These are phyloP conservation scores for Acleris laterana DNA, from an alignment of 2,888 invertebrate genomes.

Conservation along the genomic window DNA sequence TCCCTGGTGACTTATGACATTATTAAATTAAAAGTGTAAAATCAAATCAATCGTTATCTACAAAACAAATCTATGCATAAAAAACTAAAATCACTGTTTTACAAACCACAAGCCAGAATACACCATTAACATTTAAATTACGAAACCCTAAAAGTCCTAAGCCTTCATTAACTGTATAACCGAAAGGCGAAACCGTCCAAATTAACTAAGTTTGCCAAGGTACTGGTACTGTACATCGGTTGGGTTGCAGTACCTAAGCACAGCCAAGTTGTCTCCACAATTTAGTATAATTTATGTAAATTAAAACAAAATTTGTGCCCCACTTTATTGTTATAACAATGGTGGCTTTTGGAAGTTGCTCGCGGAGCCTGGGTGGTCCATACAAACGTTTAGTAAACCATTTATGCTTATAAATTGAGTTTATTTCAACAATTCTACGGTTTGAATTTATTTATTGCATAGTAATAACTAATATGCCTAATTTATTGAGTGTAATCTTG, in stretches of 20 bases:
- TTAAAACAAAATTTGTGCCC: slow-evolving; percentile 35
- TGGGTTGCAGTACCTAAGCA: slow-evolving; percentile 27
- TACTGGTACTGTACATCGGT: slow-evolving; percentile 4
- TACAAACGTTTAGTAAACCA: slow-evolving; percentile 13
- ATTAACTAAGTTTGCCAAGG: slow-evolving; percentile 4
- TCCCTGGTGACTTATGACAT: too few relatives aligned
- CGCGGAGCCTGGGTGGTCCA: slow-evolving; percentile 5
- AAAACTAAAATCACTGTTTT: background rate
- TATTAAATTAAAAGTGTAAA: too few relatives aligned
- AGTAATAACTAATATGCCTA: too few relatives aligned
- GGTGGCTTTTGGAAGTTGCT: slow-evolving; percentile 15
- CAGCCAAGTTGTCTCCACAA: slow-evolving; percentile 27
- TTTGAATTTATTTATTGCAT: too few relatives aligned
- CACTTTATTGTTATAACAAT: slow-evolving; percentile 37
- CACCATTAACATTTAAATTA: background rate
- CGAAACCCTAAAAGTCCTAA: background rate
- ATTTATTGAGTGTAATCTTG: too few relatives aligned
- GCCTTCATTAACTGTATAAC: background rate
- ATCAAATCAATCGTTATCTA: too few relatives aligned
- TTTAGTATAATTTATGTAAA: slow-evolving; percentile 37
- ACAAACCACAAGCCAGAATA: background rate
- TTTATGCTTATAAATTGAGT: slow-evolving; percentile 2
- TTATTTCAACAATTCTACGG: too few relatives aligned
- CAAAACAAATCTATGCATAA: too few relatives aligned
- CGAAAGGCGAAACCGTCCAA: background rate